Percentiles rank a stretch among this genome's conserved stretches.
Evolutionary conservation across 2,797 vertebrate species (phyloP).

Genomic region (Neosilurus hyrtlii): DNA sequence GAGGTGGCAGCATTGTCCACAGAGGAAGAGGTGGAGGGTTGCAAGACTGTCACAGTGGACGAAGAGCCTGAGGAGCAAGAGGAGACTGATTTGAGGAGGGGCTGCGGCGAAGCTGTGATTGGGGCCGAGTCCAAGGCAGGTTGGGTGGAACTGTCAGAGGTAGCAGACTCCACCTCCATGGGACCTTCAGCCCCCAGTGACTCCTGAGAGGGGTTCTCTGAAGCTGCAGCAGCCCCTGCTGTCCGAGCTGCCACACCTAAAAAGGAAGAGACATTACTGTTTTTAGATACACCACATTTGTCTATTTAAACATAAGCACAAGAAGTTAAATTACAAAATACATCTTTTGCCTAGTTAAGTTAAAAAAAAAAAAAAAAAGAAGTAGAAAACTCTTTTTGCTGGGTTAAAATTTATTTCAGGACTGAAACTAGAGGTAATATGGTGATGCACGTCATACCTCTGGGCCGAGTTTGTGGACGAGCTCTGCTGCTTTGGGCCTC

Average conservation of each 20-base stretch:
- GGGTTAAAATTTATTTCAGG: not conserved
- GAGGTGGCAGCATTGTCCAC: conserved; percentile 72
- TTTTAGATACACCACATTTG: not conserved
- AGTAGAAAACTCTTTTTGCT: not conserved
- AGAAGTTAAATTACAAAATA: not conserved
- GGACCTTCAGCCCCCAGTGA: conserved; percentile 61
- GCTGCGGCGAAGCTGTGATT: conserved; percentile 56
- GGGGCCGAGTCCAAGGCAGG: conserved; percentile 41
- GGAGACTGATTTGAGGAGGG: conserved; percentile 62
- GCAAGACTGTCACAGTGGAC: conserved; percentile 74
- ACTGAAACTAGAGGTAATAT: not conserved
- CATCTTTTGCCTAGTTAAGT: not conserved
- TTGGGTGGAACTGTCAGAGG: conserved; percentile 32
- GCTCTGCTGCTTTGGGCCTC: conserved; percentile 90
- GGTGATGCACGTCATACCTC: conserved; percentile 71
- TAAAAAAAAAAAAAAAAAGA: not conserved
- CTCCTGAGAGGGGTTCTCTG: conserved; percentile 69
- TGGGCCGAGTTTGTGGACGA: conserved; percentile 81
- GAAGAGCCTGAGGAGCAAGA: conserved; percentile 76
- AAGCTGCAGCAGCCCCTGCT: conserved; percentile 66
- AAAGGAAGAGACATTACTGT: conserved; percentile 25
- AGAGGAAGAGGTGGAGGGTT: conserved; percentile 75
- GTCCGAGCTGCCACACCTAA: conserved; percentile 79
- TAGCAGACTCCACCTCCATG: conserved; percentile 69
- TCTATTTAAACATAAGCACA: not conserved